Evolutionary conservation across 2,113 vertebrate genomes (phyloP), one percentile per base, ranked within the genome.

Genomic region (Channa maculata): DNA sequence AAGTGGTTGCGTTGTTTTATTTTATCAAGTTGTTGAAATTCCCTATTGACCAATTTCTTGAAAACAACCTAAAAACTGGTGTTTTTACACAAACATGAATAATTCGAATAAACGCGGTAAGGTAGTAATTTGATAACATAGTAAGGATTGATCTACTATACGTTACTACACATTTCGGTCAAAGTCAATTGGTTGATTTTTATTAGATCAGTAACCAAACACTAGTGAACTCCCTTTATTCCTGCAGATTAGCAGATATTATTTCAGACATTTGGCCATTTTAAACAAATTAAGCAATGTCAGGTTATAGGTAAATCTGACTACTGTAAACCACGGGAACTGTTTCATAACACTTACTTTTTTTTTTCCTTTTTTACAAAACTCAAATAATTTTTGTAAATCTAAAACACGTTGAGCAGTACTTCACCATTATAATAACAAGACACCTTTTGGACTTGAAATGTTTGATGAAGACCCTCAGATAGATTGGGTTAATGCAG

Each of bases 401-500:
- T 79, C 71, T 59, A 72, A 24, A 60, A 88, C 64, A 79, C 34
- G 54, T 74, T 81, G 83, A 77, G 59, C 8, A 39, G 33, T 41
- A 64, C 34, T 72, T 79, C 65, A 41, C 36, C 46, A 39, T 63
- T 14, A 51, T 53, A 13, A 78, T 49, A 64, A 43, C 36, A 57
- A 15, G 59, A 64, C 36, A 15, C 49, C 46, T 44, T 76, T 63
- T 75, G 64, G 68, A 60, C 65, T 71, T 73, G 68, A 77, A 53
- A 58, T 69, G 59, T 52, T 65, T 79, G 48, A 46, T 71, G 65
- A 88, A 75, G 65, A 80, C 34, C 38, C 64, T 82, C 49, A 34
- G 83, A 89, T 71, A 76, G 73, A 66, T 75, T 80, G 64, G 65
- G 65, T 63, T 33, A 72, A 73, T 52, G 67, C 74, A 69, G 57